These are phyloP conservation scores for Chrysodeixis includens DNA, from an alignment of 2,888 invertebrate species.

Conservation along the genomic window DNA sequence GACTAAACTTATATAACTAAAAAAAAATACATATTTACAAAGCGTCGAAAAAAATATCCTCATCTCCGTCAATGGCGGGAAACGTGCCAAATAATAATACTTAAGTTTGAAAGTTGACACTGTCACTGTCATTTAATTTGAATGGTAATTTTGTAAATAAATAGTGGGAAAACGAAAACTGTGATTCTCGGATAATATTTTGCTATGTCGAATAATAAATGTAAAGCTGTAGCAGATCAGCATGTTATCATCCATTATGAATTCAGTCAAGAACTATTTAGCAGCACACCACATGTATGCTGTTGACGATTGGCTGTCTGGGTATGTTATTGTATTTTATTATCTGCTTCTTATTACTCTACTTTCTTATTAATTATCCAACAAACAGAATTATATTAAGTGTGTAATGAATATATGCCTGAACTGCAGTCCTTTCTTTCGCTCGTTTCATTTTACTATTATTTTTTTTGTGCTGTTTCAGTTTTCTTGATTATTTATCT, in stretches of 20 bases:
- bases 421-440: too few species aligned
- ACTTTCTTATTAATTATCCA: too few species aligned
- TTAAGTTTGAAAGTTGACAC: neutral
- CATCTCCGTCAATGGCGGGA: too few species aligned
- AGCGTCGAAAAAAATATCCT: too few species aligned
- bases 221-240: slow-evolving; percentile 12
- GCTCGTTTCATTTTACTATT: too few species aligned
- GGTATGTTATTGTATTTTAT: slow-evolving; percentile 63
- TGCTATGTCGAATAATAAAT: slow-evolving; percentile 20
- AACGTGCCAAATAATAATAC: too few species aligned
- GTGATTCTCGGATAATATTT: slow-evolving; percentile 4
- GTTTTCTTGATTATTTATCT: slow-evolving; percentile 88
- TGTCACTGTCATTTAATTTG: neutral
- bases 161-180: slow-evolving; percentile 35
- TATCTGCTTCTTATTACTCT: neutral
- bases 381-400: neutral
- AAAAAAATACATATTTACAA: too few species aligned
- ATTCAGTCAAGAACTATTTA: slow-evolving; percentile 73
- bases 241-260: slow-evolving; percentile 53
- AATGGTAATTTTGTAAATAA: slow-evolving; percentile 14
- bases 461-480: too few species aligned
- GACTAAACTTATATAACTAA: too few species aligned
- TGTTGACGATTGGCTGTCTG: slow-evolving; percentile 81
- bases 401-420: neutral
- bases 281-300: slow-evolving; percentile 75